phyloP scores from a whole-genome alignment of 64 coral and sea anemone species.

The Exaiptasia diaphana region DNA sequence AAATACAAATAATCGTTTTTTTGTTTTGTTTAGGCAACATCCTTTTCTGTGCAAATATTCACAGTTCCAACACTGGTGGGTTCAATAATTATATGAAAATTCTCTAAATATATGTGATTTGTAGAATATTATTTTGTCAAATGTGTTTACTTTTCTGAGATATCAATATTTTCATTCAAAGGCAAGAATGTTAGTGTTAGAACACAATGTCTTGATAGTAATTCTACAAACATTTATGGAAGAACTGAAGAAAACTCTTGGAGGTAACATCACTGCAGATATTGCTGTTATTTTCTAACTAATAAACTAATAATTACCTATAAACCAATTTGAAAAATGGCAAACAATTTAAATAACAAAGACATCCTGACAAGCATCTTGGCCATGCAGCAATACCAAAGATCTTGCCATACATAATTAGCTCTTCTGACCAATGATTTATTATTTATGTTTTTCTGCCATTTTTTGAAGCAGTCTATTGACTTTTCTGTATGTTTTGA shows the following conservation, averaged over 20 bases:
- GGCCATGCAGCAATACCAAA: no score
- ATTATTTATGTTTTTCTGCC: no score
- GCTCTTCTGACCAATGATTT: no score
- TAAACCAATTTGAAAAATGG: no score
- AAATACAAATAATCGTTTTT: background rate
- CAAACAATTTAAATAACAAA: no score
- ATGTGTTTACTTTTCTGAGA: no score
- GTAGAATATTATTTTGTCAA: background rate
- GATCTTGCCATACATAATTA: no score
- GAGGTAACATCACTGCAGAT: no score
- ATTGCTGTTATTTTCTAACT: background rate
- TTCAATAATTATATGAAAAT: background rate
- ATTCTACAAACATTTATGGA: slow-evolving; percentile 72
- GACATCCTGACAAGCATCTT: no score
- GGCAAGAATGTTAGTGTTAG: slow-evolving; percentile 74
- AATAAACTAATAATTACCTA: no score
- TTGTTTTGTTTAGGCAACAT: slow-evolving; percentile 56
- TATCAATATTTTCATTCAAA: slow-evolving; percentile 17
- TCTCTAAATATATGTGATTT: background rate
- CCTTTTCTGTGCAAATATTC: slow-evolving; percentile 76
- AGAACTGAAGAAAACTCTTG: slow-evolving; percentile 40
- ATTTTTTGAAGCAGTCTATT: no score
- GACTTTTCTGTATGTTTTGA: no score
- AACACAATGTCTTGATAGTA: slow-evolving; percentile 71
- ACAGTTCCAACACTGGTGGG: slow-evolving; percentile 91